Conservation (phyloP, 2,888 invertebrate genomes). For the Hofmannophila pseudospretella region DNA sequence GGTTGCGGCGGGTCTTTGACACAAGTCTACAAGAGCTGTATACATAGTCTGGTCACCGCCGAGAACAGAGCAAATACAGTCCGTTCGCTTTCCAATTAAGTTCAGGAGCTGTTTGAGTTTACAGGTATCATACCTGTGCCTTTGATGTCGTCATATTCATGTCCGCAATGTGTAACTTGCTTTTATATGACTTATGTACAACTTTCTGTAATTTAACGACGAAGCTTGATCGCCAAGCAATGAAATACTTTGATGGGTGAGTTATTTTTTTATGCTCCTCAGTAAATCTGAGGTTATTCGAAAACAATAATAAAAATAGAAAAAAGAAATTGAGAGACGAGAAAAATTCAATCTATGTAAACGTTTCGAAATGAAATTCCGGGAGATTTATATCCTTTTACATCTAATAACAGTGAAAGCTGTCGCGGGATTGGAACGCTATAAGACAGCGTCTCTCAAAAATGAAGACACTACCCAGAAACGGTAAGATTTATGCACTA, state of each 20-base stretch:
- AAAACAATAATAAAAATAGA: slow-evolving; percentile 8
- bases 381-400: slow-evolving; percentile 23
- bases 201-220: background rate
- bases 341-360: slow-evolving; percentile 12
- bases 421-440: slow-evolving; percentile 18
- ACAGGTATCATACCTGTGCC: slow-evolving; percentile 54
- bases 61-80: slow-evolving; percentile 56
- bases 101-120: slow-evolving; percentile 55
- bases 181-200: slow-evolving; percentile 25
- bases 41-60: slow-evolving; percentile 55
- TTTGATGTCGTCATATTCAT: slow-evolving; percentile 59
- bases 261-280: background rate
- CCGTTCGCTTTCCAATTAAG: slow-evolving; percentile 68
- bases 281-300: background rate
- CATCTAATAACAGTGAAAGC: slow-evolving; percentile 29
- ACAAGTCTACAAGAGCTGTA: slow-evolving; percentile 54
- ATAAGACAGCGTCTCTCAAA: slow-evolving; percentile 34
- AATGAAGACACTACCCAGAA: slow-evolving; percentile 39
- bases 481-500: slow-evolving; percentile 55
- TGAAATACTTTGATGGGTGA: too few relatives aligned
- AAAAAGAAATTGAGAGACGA: background rate
- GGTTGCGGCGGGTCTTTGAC: slow-evolving; percentile 8
- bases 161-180: slow-evolving; percentile 38
- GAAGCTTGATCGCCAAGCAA: too few relatives aligned
- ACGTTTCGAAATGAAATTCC: slow-evolving; percentile 14